Evolutionary conservation across 2,888 invertebrate species (phyloP), one percentile per base, ranked within the genome.

Genomic region (Rhagonycha fulva): DNA sequence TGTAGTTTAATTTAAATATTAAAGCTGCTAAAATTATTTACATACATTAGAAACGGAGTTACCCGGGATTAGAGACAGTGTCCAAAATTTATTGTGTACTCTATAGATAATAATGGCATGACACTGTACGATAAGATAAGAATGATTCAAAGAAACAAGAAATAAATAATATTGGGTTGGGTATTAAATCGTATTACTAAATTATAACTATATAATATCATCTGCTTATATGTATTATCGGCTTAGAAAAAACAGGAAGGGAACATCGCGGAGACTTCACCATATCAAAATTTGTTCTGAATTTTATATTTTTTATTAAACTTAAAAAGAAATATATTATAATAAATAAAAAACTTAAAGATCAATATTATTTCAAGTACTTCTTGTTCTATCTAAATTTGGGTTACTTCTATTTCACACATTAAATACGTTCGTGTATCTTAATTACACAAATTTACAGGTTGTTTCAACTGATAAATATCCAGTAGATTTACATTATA

Each of bases 401-500:
- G 47, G 47, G 47, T 47, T 47, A 47, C 47, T 47, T 47, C n/a
- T 47, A 47, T 47, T 47, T 47, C 47, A 26, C 14, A 68, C 72
- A 71, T 73, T 11, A 30, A 32, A 47, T 47, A n/a, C 47, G 47
- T 67, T 30, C 62, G 30, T 47, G 47, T 61, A 5, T 28, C 23
- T 47, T 47, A 47, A 47, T 47, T 47, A 47, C 47, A 7, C 47
- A 47, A 47, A 12, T 47, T 70, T 82, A 62, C 70, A 86, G 86
- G 92, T 94, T 62, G 92, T 94, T 62, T 89, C 91, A 60, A 94
- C 94, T 1, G 94, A 94, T 85, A 92, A 92, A 84, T 91, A 90
- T 82, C 94, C 94, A 0, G 93, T 93, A 23, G 91, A 93, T 79
- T 86, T 94, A 66, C 90, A 91, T 84, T 94, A 94, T 85, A 91